Base-by-base conservation (phyloP, 2,797 vertebrate genomes). In the Sebastes hopkinsi region DNA sequence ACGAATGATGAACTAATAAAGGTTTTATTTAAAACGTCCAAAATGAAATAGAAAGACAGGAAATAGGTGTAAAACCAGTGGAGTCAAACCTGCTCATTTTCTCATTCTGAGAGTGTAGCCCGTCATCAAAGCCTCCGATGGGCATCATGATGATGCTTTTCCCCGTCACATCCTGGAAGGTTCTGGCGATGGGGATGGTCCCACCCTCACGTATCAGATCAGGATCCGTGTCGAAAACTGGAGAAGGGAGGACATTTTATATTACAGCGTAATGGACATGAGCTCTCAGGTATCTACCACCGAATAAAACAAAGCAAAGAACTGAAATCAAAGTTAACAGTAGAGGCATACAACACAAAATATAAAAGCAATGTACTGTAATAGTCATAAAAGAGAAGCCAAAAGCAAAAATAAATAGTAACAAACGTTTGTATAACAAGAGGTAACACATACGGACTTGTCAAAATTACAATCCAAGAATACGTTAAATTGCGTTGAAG, bases 61-160 rank as follows among this genome's bases (percentile, higher is more conserved):
- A 38, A 11, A 36, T 27, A 5, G 0, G 13, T 42, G 38, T 42
- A 42, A 42, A 42, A 6, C 38, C 38, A 0, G 1, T 20, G 8
- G 8, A 64, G 16, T 68, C 75, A 42, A 42, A 99, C 97, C 97
- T 98, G 97, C 96, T 97, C 67, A 99, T 97, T 77, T 99, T 99
- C 94, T 99, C 98, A 0, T 97, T 98, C 93, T 98, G 97, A 23
- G 97, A 97, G 83, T 97, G 97, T 20, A 98, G 94, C 1, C 97
- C 97, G 0, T 97, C 98, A n/a, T 98, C 97, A 0, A 97, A 96
- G 12, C 96, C 96, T n/a, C 97, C 97, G 0, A 98, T 96, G 0
- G 96, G 97, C 74, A 99, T 77, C 97, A 99, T 98, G 90, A 98
- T 95, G 91, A 98, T 96, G 61, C 92, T 97, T 90, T 97, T 98